Evolutionary conservation across 2,888 invertebrate genomes (phyloP).

Genomic region (Ceramica pisi): DNA sequence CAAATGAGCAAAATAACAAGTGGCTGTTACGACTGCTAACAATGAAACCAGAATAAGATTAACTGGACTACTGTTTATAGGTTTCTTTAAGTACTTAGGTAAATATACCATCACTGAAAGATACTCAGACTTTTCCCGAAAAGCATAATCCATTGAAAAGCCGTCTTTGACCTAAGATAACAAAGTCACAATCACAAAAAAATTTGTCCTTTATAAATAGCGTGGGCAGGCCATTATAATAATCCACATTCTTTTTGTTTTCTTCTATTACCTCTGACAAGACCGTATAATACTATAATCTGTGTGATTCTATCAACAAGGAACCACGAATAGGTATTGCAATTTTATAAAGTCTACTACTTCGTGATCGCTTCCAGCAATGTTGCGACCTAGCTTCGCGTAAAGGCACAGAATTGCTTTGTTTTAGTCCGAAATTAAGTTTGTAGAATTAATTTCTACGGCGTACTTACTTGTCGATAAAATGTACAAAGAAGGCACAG

Average conservation of each 20-base stretch:
- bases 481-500: not conserved
- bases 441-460: not conserved
- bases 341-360: not conserved
- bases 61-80: slow-evolving; percentile 19
- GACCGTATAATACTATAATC: not conserved
- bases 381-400: not conserved
- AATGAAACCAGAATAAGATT: slow-evolving; percentile 21
- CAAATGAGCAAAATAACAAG: slow-evolving; percentile 48
- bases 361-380: not conserved
- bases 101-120: slow-evolving; percentile 22
- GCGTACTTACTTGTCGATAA: not conserved
- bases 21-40: slow-evolving; percentile 26
- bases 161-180: slow-evolving; percentile 7
- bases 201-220: not conserved
- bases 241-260: slow-evolving; percentile 12
- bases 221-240: not conserved
- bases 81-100: slow-evolving; percentile 9
- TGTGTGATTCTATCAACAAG: slow-evolving; percentile 1
- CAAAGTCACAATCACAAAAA: not conserved
- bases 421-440: slow-evolving; percentile 9
- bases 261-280: not conserved
- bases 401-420: not conserved
- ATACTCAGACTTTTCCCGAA: not conserved
- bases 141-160: slow-evolving; percentile 13
- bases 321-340: not conserved